A percentile compares a stretch with the other conserved stretches of the same genome.
Conservation (phyloP, 1,140 invertebrate genomes). For the Zeugodacus cucurbitae region DNA sequence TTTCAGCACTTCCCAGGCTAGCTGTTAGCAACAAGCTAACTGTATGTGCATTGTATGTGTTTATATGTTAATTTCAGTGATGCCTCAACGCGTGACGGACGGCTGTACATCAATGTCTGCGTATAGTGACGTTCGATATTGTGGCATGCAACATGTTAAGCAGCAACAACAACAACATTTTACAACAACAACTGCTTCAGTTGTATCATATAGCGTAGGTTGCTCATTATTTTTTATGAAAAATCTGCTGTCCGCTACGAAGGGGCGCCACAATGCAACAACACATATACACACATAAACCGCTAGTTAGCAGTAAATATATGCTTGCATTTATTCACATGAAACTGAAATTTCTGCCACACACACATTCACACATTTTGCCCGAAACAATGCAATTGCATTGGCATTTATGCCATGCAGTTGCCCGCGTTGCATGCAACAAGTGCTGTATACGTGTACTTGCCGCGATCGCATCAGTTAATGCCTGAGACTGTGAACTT, state of each 20-base stretch:
- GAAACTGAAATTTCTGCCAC: not conserved
- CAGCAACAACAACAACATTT: not conserved
- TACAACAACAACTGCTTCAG: not conserved
- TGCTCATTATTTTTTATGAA: constrained; percentile 11
- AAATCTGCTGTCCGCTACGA: constrained; percentile 6
- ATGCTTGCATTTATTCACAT: too few relatives aligned
- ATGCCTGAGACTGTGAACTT: not conserved
- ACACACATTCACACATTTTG: not conserved
- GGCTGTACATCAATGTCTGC: not conserved
- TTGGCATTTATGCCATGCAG: not conserved
- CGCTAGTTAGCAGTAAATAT: too few relatives aligned
- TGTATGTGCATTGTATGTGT: not conserved
- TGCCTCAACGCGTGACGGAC: not conserved
- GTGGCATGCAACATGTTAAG: constrained; percentile 2
- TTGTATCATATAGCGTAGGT: not conserved
- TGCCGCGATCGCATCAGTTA: not conserved
- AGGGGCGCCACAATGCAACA: not conserved
- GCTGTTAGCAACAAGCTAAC: not conserved
- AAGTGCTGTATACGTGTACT: not conserved
- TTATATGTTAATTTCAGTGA: not conserved
- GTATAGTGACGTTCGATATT: not conserved
- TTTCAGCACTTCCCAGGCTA: not conserved
- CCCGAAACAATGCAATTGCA: not conserved
- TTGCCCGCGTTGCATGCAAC: not conserved
- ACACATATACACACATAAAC: not conserved